These are phyloP conservation scores for Anas platyrhynchos DNA, from an alignment of 2,113 vertebrate genomes.

Conservation along the genomic window DNA sequence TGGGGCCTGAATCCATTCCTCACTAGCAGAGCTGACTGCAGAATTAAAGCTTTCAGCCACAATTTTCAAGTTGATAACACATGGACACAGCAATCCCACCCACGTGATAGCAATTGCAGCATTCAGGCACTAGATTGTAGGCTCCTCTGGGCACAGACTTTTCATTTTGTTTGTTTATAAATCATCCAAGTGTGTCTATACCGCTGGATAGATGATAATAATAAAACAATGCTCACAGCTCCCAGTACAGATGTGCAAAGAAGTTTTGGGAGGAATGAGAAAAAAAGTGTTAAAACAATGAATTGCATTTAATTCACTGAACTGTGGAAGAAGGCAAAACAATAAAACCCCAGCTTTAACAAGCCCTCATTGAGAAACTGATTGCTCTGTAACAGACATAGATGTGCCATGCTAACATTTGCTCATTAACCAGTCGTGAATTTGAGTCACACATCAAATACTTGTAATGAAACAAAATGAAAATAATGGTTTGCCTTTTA, in stretches of 20 bases:
- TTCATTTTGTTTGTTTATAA: constrained; percentile 5
- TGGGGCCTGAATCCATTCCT: constrained; percentile 25
- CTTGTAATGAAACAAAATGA: constrained; percentile 43
- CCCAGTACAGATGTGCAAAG: background rate
- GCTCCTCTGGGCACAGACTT: constrained; percentile 17
- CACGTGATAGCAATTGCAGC: constrained; percentile 11
- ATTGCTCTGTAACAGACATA: constrained; percentile 37
- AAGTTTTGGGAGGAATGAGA: background rate
- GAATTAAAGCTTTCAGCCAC: constrained; percentile 61
- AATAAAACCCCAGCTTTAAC: constrained; percentile 39
- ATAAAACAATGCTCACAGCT: constrained; percentile 12
- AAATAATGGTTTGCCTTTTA: constrained; percentile 39
- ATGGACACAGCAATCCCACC: constrained; percentile 29
- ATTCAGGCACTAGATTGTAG: background rate
- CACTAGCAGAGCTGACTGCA: constrained; percentile 26
- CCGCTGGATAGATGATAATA: background rate
- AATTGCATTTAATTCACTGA: constrained; percentile 54
- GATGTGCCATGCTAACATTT: constrained; percentile 9
- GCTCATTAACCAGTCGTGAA: constrained; percentile 40
- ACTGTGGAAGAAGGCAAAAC: constrained; percentile 38
- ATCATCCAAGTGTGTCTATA: constrained; percentile 13
- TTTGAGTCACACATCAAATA: constrained; percentile 41
- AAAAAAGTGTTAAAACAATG: constrained; percentile 36
- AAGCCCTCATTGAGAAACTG: constrained; percentile 57
- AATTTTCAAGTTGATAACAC: constrained; percentile 60